These are phyloP conservation scores for Andrena marginata DNA, from an alignment of 2,888 invertebrate genomes.

Conservation along the genomic window DNA sequence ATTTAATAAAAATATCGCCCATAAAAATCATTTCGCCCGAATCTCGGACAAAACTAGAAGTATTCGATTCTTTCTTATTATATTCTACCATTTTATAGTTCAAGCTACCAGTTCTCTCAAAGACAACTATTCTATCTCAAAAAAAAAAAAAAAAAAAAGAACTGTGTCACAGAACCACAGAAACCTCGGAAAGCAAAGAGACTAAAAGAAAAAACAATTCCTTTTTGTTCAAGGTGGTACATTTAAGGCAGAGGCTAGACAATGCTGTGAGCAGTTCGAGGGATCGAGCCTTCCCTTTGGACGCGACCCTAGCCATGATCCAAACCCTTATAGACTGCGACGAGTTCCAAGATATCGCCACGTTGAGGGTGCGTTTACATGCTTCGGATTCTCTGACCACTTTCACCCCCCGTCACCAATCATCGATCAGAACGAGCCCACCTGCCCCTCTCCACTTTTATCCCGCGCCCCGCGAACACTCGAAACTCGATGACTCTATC, in stretches of 20 bases:
- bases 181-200: background rate
- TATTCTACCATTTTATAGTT: too few relatives aligned
- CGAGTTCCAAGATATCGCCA: slow-evolving; percentile 98
- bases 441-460: too few relatives aligned
- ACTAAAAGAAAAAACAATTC: background rate
- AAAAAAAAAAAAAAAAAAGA: too few relatives aligned
- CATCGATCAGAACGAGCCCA: slow-evolving; percentile 2
- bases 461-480: slow-evolving; percentile 81
- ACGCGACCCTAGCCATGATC: slow-evolving; percentile 95
- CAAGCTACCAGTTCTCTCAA: too few relatives aligned
- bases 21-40: too few relatives aligned
- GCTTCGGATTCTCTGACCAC: background rate
- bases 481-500: slow-evolving; percentile 6
- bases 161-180: background rate
- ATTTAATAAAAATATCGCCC: too few relatives aligned
- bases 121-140: background rate
- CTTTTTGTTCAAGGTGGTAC: slow-evolving; percentile 88
- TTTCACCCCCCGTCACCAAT: background rate
- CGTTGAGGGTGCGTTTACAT: slow-evolving; percentile 86
- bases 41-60: too few relatives aligned
- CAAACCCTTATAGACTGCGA: slow-evolving; percentile 97
- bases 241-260: slow-evolving; percentile 94
- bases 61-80: too few relatives aligned
- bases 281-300: slow-evolving; percentile 93
- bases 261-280: slow-evolving; percentile 95